Base-by-base conservation (phyloP, 2,888 invertebrate species). In the Meandrusa payeni region DNA sequence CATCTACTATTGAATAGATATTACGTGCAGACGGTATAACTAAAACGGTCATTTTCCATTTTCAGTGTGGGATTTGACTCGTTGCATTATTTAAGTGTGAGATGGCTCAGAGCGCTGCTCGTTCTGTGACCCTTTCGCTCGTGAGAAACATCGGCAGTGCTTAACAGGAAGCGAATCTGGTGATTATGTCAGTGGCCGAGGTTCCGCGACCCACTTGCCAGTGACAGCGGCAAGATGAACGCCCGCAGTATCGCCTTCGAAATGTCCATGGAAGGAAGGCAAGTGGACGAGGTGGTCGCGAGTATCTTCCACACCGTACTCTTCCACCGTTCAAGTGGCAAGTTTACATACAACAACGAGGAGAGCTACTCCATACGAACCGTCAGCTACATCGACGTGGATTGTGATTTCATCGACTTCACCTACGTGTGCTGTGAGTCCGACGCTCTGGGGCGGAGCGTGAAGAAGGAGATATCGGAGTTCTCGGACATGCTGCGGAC, bases 351-450 rank as follows among this genome's bases (percentile, higher is more conserved):
- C 87, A 95, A 94, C 76, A 94, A 94, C 70, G 97, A 98, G 80
- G 95, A 95, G 62, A 96, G 94, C 79, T 99, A 98, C 81, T 96
- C 97, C 11, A 95, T 99, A 58, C 98, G 98, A 36, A 96, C 97
- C 1, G 92, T 99, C 40, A 98, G 98, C 52, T 96, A 97, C 69
- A 94, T 95, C 57, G 99, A 99, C 80, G 96, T 98, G 22, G 97
- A 98, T 80, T 99, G 99, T 88, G 97, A 99, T 80, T 97, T 97
- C 74, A 95, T 99, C 63, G 98, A 99, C 83, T 94, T 98, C 74
- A 98, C 98, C 3, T 99, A 99, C 83, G 98, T 97, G 13, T 95
- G 97, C 76, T 97, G 97, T 83, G 94, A 95, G 52, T 97, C 97
- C 19, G 90, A 92, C n/a, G 89, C 89, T 38, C 88, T 96, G 28